Base-by-base conservation (phyloP, 92 coral and sea anemone genomes). In the Epizoanthus illoricatus region DNA sequence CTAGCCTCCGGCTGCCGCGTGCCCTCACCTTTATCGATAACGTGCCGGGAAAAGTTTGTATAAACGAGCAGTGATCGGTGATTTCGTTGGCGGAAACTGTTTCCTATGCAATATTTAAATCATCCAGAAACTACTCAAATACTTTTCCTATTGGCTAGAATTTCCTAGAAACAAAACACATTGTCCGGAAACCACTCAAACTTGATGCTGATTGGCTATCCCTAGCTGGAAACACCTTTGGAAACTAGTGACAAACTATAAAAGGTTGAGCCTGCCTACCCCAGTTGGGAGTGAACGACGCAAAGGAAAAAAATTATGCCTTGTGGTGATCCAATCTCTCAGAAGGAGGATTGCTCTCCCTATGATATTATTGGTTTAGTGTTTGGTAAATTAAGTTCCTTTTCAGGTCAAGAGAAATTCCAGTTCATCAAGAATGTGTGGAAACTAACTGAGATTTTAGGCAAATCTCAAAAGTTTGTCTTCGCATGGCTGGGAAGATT, bases 371-470 rank as follows among this genome's bases (percentile, higher is more conserved):
- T 42, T 36, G 76, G 56, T 7, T 71, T 71, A 36, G 87, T 74
- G 47, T 74, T 71, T 81, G 74, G 74, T 73, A 73, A 63, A 60
- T 66, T 74, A 47, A 74, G 87, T 73, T 59, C 80, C 33, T 79
- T 56, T 69, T 72, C 75, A 62, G 85, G 64, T 60, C 74, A 86
- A 41, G 75, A 86, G 42, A 86, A 86, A 74, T 42, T 86, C 66
- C 49, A 45, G 85, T 86, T 86, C 85, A 52, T 80, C 23, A 80
- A 86, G 75, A 86, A 80, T 59, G 84, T 86, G 79, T 86, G 89
- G 89, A 86, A 85, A 85, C 84, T 80, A 79, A 79, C 72, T 79
- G 60, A 71, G 76, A 52, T 71, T 36, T 52, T 42, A 28, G 81
- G 78, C 43, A 81, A 82, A 69, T 74, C 70, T 67, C 90, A 87